These are phyloP conservation scores for Xyrauchen texanus DNA, from an alignment of 2,113 vertebrate genomes.

Conservation along the genomic window DNA sequence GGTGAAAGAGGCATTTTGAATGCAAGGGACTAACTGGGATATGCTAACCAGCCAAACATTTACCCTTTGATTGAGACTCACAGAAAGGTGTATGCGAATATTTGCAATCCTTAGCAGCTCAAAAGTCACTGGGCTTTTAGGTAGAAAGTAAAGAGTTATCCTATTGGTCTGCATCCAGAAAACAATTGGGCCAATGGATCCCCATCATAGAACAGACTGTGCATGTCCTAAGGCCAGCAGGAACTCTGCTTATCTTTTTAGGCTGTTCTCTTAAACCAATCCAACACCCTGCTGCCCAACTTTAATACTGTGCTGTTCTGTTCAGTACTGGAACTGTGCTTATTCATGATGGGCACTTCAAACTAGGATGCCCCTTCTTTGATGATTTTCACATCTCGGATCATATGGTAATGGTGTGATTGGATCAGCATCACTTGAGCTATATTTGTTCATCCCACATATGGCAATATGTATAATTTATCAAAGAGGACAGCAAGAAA, in stretches of 20 bases:
- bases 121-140: not conserved
- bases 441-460: slow-evolving; percentile 34
- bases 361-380: not conserved
- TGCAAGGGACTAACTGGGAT: too few species aligned
- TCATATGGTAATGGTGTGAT: slow-evolving; percentile 33
- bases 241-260: not conserved
- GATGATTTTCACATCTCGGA: slow-evolving; percentile 25
- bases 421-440: slow-evolving; percentile 16
- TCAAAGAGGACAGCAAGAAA: slow-evolving; percentile 39
- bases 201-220: slow-evolving; percentile 20
- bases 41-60: too few species aligned
- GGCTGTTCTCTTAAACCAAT: not conserved
- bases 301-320: not conserved
- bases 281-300: not conserved
- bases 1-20: too few species aligned
- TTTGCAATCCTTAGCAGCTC: too few species aligned
- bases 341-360: slow-evolving; percentile 16
- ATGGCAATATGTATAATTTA: slow-evolving; percentile 22
- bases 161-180: slow-evolving; percentile 52
- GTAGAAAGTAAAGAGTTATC: not conserved
- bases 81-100: too few species aligned
- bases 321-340: not conserved
- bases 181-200: slow-evolving; percentile 41
- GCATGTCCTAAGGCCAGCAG: slow-evolving; percentile 22
- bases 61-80: too few species aligned